Base-by-base conservation (phyloP, 1,140 invertebrate genomes). In the Solenopsis invicta region DNA sequence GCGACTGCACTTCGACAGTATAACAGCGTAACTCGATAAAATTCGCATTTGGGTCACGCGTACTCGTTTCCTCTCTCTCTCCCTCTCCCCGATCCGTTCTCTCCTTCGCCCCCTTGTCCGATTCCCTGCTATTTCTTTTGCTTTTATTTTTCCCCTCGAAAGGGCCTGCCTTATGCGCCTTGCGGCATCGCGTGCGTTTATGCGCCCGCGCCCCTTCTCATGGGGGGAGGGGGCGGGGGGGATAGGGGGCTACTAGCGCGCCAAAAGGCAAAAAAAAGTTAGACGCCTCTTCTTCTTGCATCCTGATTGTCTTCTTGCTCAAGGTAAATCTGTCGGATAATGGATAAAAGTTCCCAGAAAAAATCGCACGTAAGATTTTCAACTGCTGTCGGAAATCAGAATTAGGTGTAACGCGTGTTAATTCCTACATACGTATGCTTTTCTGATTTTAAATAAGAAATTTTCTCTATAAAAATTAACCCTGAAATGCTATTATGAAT, bases 21-120 rank as follows among this genome's bases (percentile, higher is more conserved):
- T 93, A 91, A 92, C 90, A 88, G 84, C 85, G 89, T 93, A 92
- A 92, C 90, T 92, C 92, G 88, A 91, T 92, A 90, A 94, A 92
- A 92, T 93, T 92, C 91, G 84, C 91, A 94, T 94, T 94, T 94
- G 90, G 93, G 93, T 94, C 93, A 93, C 88, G 89, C 89, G 90
- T 90, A 54, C 80, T 80, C 64, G 54, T 72, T 75, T 34, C 72
- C 56, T 37, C 59, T 9, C 41, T 41, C 54, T 34, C 29, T n/a
- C 4, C 2, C 4, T 61, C 37, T 54, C 66, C 67, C 45, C 21
- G 21, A 0, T n/a, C 37, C 24, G 29, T 54, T 52, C 37, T 41
- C 48, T 34, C 50, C n/a, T 50, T 50, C 29, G 41, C n/a, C 45
- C 37, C 12, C 50, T 16, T 48, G 67, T 74, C 80, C 67, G 67